Conservation (phyloP, 1,140 invertebrate species). For the Elymnias hypermnestra region DNA sequence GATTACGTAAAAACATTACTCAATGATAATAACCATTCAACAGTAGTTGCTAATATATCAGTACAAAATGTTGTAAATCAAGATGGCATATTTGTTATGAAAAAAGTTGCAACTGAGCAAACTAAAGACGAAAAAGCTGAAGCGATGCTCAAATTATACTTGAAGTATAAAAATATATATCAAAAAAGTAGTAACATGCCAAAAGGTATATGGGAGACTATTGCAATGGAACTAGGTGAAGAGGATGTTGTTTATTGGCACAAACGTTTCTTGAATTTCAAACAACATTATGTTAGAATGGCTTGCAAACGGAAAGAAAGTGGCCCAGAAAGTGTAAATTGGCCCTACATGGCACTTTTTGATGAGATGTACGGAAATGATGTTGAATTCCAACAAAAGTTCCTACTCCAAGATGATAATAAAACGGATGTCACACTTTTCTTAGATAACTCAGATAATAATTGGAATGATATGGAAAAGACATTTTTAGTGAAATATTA, state of each 20-base stretch:
- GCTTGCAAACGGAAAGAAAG: constrained; percentile 37
- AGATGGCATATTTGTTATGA: constrained; percentile 35
- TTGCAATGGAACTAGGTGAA: constrained; percentile 49
- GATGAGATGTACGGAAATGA: constrained; percentile 59
- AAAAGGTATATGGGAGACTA: constrained; percentile 51
- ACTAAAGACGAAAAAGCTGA: constrained; percentile 39
- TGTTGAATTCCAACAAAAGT: constrained; percentile 50
- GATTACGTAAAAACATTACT: constrained; percentile 24
- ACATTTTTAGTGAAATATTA: constrained; percentile 57
- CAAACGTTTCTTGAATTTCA: constrained; percentile 61
- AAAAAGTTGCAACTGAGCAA: constrained; percentile 28
- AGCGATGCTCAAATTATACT: constrained; percentile 52
- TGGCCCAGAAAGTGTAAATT: constrained; percentile 38
- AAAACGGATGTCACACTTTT: not conserved
- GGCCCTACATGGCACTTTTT: constrained; percentile 59
- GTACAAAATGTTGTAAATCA: constrained; percentile 12
- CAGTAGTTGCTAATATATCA: constrained; percentile 22
- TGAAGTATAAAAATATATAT: constrained; percentile 45
- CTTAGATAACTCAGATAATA: constrained; percentile 18
- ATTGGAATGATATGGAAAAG: constrained; percentile 44
- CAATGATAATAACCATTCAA: constrained; percentile 8
- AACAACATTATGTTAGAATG: constrained; percentile 59
- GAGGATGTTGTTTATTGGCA: constrained; percentile 59
- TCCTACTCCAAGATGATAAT: constrained; percentile 8
- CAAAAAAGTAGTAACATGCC: constrained; percentile 36